Evolutionary conservation across 2,113 vertebrate species (phyloP), one percentile per base, ranked within the genome.

Genomic region (Bolborhynchus lineola): DNA sequence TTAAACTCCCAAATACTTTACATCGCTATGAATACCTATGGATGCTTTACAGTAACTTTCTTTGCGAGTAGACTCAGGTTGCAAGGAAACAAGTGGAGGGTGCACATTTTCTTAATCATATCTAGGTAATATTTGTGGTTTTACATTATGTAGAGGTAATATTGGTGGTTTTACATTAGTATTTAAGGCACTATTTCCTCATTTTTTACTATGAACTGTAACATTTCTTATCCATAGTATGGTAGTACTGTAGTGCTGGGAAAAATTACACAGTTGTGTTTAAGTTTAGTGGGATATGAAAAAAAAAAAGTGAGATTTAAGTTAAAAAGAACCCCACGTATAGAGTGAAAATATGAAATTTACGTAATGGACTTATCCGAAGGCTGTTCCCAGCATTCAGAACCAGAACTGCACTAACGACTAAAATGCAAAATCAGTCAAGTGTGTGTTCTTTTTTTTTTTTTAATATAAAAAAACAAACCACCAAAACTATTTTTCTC

Each of bases 21-120:
- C 8, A 1, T 46, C 35, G 10, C 14, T 60, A 21, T 37, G 28
- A 67, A 39, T 25, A 25, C 20, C 8, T 17, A 29, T 0, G 0
- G 39, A 28, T 35, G 13, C 19, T 82, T 77, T 2, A 21, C 10
- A 39, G 49, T 11, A 18, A 19, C 39, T 19, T 28, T 41, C 35
- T 82, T 79, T 59, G 29, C 25, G 35, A 42, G 15, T 10, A 53
- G 39, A 19, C 29, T 47, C 6, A 21, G 37, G 10, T 76, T 2
- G 1, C 23, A 35, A 29, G 17, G 39, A 72, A 74, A n/a, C 7
- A 46, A 41, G 21, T 23, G 26, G 55, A 35, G 11, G 9, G 16
- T 41, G 9, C 21, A 11, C 3, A 5, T 90, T 90, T 90, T 68
- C 39, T 53, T 71, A 50, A 67, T 39, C 62, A 20, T 24, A 7